These are phyloP conservation scores for Clarias pachynema DNA, from an alignment of 2,797 vertebrate species.

Conservation along the genomic window DNA sequence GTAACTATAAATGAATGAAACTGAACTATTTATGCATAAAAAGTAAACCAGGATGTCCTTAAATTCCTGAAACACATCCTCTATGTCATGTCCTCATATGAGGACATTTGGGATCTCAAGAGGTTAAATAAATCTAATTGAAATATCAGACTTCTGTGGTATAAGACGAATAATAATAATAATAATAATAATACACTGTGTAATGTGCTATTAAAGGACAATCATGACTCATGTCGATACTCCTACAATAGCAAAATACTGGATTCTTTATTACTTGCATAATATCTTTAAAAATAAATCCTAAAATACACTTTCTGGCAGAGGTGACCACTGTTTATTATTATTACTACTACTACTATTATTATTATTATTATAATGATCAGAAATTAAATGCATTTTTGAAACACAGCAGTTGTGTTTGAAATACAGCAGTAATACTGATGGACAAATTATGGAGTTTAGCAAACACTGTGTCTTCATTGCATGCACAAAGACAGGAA, in stretches of 20 bases:
- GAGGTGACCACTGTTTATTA: background rate
- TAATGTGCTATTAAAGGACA: background rate
- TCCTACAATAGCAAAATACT: background rate
- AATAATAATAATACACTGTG: background rate
- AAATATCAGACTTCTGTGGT: background rate
- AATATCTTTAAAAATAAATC: background rate
- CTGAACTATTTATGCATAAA: background rate
- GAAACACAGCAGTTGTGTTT: background rate
- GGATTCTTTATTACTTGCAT: background rate
- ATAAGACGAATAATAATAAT: background rate
- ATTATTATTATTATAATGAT: too few species aligned
- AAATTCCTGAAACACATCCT: background rate
- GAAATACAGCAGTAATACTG: conserved; percentile 19
- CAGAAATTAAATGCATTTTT: conserved; percentile 10
- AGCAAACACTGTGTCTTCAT: conserved; percentile 45
- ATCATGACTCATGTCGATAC: background rate
- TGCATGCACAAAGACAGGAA: conserved; percentile 39
- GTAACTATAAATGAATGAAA: background rate
- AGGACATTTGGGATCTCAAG: too few species aligned
- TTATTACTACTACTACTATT: background rate
- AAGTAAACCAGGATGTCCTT: background rate
- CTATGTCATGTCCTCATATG: too few species aligned
- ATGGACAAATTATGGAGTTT: conserved; percentile 24
- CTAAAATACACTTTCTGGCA: background rate
- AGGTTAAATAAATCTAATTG: too few species aligned